Percentiles rank a stretch among this genome's conserved stretches.
Evolutionary conservation across 1,140 invertebrate species (phyloP).

Genomic region (Leptinotarsa lineolata): DNA sequence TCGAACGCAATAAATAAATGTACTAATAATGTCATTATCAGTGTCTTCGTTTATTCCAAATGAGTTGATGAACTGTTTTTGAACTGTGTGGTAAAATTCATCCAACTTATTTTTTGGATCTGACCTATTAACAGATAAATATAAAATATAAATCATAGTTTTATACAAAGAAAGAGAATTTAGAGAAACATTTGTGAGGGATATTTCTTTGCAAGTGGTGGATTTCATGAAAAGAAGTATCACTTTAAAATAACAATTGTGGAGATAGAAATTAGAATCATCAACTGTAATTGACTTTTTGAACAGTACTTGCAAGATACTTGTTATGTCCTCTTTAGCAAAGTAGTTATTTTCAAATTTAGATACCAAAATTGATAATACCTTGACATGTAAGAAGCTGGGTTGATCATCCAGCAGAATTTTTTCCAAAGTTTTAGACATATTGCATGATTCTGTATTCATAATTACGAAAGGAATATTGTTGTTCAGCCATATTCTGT

Average conservation of each 20-base stretch:
- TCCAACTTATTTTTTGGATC: background rate
- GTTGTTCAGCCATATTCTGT: conserved; percentile 39
- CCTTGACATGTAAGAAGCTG: conserved; percentile 36
- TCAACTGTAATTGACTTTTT: conserved; percentile 17
- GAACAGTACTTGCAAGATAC: conserved; percentile 28
- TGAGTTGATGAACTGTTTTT: conserved; percentile 17
- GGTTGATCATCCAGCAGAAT: conserved; percentile 25
- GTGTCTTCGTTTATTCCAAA: conserved; percentile 23
- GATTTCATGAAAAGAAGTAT: conserved; percentile 30
- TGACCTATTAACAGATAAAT: conserved; percentile 24
- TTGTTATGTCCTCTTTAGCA: background rate
- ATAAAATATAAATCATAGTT: conserved; percentile 35
- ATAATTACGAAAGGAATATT: conserved; percentile 34
- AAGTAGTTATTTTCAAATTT: conserved; percentile 26
- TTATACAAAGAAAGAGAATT: conserved; percentile 32
- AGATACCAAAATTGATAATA: conserved; percentile 36
- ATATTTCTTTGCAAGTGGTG: background rate
- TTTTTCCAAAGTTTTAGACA: background rate
- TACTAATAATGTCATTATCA: conserved; percentile 23
- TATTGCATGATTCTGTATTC: background rate
- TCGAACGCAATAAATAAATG: conserved; percentile 14
- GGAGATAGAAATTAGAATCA: conserved; percentile 31
- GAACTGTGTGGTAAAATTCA: conserved; percentile 14
- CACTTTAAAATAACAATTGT: conserved; percentile 37
- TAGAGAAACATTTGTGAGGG: background rate